A percentile compares a stretch with the other conserved stretches of the same genome.
phyloP scores from a whole-genome alignment of 2,113 vertebrate genomes.

The Salvelinus fontinalis region DNA sequence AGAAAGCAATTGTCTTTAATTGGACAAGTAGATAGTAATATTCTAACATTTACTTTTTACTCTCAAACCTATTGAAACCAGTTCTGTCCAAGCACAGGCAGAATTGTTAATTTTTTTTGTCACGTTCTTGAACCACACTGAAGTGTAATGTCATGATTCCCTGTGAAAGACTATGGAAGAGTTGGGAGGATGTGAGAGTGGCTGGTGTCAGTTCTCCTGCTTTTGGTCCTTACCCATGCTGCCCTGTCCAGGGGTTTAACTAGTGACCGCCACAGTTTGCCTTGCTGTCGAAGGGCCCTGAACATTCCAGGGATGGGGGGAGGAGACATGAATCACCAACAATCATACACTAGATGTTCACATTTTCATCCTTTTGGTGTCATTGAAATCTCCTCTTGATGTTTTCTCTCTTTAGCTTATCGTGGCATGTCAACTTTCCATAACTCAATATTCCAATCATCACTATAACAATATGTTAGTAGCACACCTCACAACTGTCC shows the following conservation, averaged over 20 bases:
- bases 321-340: background rate
- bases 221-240: conserved; percentile 59
- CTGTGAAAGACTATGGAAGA: conserved; percentile 1
- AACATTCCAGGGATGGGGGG: conserved; percentile 24
- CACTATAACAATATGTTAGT: background rate
- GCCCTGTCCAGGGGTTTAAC: conserved; percentile 41
- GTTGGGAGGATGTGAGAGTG: conserved; percentile 2
- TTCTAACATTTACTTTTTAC: conserved; percentile 50
- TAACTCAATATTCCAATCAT: background rate
- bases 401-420: background rate
- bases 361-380: background rate
- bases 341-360: background rate
- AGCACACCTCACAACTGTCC: too few species aligned
- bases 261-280: conserved; percentile 64
- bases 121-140: background rate
- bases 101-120: too few species aligned
- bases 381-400: background rate
- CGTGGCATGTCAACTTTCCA: background rate
- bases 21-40: conserved; percentile 23
- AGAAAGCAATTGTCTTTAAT: conserved; percentile 68
- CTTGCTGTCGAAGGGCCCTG: conserved; percentile 59
- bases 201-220: conserved; percentile 65
- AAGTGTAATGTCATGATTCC: conserved; percentile 3
- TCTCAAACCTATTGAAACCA: background rate
- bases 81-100: background rate